Percentiles rank a stretch among this genome's conserved stretches.
Conservation (phyloP, 2,888 invertebrate species). For the Synergus gifuensis region DNA sequence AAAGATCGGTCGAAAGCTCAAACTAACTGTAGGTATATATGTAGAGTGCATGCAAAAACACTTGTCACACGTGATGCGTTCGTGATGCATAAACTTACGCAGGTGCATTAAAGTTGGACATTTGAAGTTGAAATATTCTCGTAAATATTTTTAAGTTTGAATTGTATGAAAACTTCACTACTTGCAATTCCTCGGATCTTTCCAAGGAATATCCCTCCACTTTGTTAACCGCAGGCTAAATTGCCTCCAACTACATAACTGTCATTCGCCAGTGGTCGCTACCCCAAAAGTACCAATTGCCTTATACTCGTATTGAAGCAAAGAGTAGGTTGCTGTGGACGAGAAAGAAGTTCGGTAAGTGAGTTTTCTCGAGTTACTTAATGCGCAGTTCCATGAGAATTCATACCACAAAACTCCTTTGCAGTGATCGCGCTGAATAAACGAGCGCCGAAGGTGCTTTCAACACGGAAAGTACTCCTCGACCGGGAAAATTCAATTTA, state of each 20-base stretch:
- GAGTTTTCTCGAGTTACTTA: constrained; percentile 28
- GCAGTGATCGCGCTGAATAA: constrained; percentile 41
- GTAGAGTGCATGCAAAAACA: background rate
- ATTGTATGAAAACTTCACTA: background rate
- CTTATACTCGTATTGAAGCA: constrained; percentile 18
- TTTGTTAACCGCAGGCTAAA: background rate
- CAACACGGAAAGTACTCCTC: constrained; percentile 32
- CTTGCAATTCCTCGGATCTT: background rate
- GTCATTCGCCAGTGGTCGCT: constrained; percentile 35
- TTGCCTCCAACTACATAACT: constrained; percentile 9
- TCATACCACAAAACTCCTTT: constrained; percentile 38
- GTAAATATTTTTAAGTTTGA: too few relatives aligned
- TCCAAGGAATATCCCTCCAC: background rate
- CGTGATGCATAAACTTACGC: background rate
- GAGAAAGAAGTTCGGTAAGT: constrained; percentile 34
- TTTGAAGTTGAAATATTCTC: background rate
- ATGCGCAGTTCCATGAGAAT: constrained; percentile 40
- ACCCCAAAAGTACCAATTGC: constrained; percentile 23
- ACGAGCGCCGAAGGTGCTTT: constrained; percentile 39
- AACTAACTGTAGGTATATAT: background rate
- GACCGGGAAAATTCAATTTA: constrained; percentile 35
- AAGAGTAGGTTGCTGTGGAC: background rate
- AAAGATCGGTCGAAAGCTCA: constrained; percentile 8
- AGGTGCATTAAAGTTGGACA: background rate
- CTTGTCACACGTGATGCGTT: constrained; percentile 26